Evolutionary conservation across 2,797 vertebrate genomes (phyloP).

Genomic region (Melanotaenia nigrans): DNA sequence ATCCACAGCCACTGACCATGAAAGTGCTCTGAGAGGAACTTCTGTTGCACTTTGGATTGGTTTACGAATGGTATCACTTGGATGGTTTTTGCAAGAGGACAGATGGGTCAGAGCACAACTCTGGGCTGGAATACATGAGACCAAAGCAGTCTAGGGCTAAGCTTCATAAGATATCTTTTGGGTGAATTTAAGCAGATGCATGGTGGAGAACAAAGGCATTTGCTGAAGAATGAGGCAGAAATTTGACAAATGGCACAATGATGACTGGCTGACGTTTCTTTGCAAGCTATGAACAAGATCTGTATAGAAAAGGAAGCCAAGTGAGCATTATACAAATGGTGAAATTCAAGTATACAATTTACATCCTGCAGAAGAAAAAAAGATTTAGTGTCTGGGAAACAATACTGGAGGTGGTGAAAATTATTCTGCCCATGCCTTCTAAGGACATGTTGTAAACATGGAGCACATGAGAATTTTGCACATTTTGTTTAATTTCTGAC

Average conservation of each 20-base stretch:
- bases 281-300: not conserved
- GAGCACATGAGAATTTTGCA: conserved; percentile 4
- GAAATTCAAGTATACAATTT: conserved; percentile 3
- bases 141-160: not conserved
- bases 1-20: not conserved
- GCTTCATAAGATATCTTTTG: not conserved
- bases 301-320: not conserved
- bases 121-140: not conserved
- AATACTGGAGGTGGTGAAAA: conserved; percentile 7
- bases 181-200: not conserved
- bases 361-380: not conserved
- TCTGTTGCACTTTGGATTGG: not conserved
- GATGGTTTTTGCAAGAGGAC: not conserved
- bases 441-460: not conserved
- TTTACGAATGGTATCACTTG: not conserved
- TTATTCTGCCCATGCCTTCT: conserved; percentile 15
- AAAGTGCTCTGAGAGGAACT: not conserved
- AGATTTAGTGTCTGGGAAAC: conserved; percentile 5
- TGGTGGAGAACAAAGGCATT: not conserved
- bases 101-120: not conserved
- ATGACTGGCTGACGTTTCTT: not conserved
- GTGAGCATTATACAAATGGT: not conserved
- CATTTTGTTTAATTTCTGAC: conserved; percentile 12
- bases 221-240: not conserved
- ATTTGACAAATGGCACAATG: not conserved